Conservation (phyloP, 2,113 vertebrate genomes). For the Leucopsar rothschildi region DNA sequence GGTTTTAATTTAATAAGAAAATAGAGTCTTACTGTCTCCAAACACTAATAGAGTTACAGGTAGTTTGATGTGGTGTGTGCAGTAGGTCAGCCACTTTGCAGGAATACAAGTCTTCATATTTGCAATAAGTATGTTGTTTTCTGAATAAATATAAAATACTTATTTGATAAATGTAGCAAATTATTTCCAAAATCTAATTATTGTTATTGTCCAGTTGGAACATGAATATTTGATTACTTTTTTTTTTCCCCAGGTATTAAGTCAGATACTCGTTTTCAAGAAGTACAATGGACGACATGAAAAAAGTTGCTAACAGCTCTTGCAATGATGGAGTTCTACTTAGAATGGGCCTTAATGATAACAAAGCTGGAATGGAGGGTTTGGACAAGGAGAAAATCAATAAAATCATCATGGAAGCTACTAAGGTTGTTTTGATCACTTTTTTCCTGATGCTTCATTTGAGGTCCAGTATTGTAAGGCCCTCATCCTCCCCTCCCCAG, state of each 20-base stretch:
- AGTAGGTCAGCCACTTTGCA: background rate
- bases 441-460: background rate
- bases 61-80: background rate
- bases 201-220: background rate
- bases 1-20: background rate
- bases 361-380: constrained; percentile 98
- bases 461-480: background rate
- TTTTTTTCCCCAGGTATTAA: constrained; percentile 38
- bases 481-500: background rate
- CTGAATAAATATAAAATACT: background rate
- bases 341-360: constrained; percentile 95
- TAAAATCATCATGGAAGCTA: constrained; percentile 94
- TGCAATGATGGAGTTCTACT: constrained; percentile 78
- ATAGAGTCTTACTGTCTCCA: background rate
- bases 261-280: background rate
- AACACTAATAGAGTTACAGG: background rate
- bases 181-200: background rate
- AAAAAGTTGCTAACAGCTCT: background rate
- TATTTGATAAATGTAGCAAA: background rate
- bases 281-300: constrained; percentile 55
- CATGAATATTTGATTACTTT: background rate
- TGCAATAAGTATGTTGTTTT: background rate
- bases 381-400: constrained; percentile 97
- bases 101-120: background rate
- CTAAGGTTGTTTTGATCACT: constrained; percentile 81